These are phyloP conservation scores for Apotomis turbidana DNA, from an alignment of 2,888 invertebrate species.

Conservation along the genomic window DNA sequence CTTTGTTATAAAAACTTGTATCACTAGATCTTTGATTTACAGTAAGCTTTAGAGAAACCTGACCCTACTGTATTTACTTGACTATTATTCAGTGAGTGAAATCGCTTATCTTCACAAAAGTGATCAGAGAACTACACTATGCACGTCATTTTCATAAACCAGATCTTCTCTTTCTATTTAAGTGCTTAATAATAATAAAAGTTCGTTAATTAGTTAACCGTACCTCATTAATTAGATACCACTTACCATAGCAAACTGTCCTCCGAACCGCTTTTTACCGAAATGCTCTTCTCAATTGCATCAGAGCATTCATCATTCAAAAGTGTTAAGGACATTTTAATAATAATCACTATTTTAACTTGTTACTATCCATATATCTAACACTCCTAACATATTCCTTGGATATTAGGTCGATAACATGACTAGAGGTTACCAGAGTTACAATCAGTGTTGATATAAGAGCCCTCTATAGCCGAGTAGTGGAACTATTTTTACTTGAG, in stretches of 20 bases:
- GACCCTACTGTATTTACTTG: too few species aligned
- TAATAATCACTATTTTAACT: conserved; percentile 17
- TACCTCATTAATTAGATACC: too few species aligned
- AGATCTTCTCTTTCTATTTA: neutral
- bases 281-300: conserved; percentile 70
- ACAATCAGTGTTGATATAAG: neutral
- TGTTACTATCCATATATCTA: too few species aligned
- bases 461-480: conserved; percentile 42
- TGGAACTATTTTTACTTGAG: neutral
- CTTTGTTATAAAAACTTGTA: too few species aligned
- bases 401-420: conserved; percentile 58
- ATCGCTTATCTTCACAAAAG: too few species aligned
- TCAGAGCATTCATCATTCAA: conserved; percentile 72
- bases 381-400: too few species aligned
- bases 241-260: conserved; percentile 67
- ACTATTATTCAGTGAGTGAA: too few species aligned
- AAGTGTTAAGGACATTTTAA: conserved; percentile 72
- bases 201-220: too few species aligned
- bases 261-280: conserved; percentile 67
- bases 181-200: neutral
- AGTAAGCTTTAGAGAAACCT: too few species aligned
- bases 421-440: neutral
- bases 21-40: too few species aligned
- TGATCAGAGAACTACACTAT: too few species aligned
- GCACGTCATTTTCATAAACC: neutral